phyloP scores from a whole-genome alignment of 1,140 invertebrate genomes.

The Nylanderia fulva region DNA sequence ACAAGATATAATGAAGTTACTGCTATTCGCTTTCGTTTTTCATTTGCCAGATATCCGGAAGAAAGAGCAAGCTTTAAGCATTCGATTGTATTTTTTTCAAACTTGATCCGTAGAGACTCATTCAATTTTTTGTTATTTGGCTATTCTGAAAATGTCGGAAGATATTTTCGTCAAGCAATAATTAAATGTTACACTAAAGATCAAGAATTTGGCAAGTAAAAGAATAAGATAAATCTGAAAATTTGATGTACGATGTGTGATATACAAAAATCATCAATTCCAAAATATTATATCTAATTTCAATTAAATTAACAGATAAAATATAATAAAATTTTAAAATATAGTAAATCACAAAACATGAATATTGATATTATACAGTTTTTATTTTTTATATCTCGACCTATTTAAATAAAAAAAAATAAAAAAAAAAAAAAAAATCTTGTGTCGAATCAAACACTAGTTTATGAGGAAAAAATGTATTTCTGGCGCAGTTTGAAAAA shows the following conservation, averaged over 20 bases:
- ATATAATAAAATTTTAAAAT: background rate
- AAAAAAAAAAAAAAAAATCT: slow-evolving; percentile 1
- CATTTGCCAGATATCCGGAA: slow-evolving; percentile 22
- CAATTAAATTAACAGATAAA: background rate
- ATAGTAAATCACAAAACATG: background rate
- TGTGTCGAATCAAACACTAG: background rate
- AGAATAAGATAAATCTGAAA: background rate
- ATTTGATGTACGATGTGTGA: too few species aligned
- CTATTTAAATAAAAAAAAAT: too few species aligned
- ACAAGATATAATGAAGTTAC: slow-evolving; percentile 9
- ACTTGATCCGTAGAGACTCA: background rate
- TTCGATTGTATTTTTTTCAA: background rate
- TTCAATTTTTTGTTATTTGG: too few species aligned
- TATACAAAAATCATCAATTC: too few species aligned
- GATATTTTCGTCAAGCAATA: background rate
- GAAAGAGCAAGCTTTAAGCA: background rate
- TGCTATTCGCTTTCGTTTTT: slow-evolving; percentile 30
- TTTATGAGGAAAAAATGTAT: background rate
- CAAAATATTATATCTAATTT: background rate
- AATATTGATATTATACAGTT: background rate
- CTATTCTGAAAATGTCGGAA: background rate
- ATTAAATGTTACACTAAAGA: background rate
- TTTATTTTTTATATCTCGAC: background rate
- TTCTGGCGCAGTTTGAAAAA: slow-evolving; percentile 17
- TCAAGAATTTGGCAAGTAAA: background rate